Conservation (phyloP, 2,113 vertebrate genomes). For the Peromyscus leucopus region DNA sequence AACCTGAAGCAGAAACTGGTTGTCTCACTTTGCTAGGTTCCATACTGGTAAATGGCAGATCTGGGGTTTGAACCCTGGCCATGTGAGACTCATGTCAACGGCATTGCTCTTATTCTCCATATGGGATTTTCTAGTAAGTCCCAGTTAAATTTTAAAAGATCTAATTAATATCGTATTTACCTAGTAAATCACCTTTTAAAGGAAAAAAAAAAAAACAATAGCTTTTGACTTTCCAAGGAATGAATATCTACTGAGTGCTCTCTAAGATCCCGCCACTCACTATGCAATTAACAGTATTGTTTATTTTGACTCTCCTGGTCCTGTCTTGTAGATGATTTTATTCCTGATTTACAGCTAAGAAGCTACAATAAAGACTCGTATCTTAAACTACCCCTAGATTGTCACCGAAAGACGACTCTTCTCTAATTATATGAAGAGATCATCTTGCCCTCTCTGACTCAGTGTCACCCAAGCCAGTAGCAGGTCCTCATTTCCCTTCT, state of each 20-base stretch:
- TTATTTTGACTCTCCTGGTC: not conserved
- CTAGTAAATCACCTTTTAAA: not conserved
- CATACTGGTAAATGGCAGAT: not conserved
- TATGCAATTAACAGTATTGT: not conserved
- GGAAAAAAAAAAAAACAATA: not conserved
- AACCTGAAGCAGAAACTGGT: not conserved
- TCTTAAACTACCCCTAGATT: not conserved
- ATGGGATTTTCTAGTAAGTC: not conserved
- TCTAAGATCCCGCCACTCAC: conserved; percentile 16
- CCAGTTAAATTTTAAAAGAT: not conserved
- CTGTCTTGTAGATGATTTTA: not conserved
- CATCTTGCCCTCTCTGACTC: not conserved
- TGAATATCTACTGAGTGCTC: conserved; percentile 22
- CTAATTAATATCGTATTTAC: not conserved
- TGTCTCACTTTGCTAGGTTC: not conserved
- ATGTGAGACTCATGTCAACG: too few species aligned
- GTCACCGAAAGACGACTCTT: not conserved
- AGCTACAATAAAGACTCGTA: not conserved
- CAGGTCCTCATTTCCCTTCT: not conserved
- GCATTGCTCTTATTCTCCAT: not conserved
- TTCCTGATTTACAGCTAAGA: not conserved
- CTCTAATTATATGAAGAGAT: not conserved
- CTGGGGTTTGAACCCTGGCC: not conserved
- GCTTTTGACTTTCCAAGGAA: conserved; percentile 1
- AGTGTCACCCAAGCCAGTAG: too few species aligned